Conservation (phyloP, 2,113 vertebrate genomes). For the Loxodonta africana region DNA sequence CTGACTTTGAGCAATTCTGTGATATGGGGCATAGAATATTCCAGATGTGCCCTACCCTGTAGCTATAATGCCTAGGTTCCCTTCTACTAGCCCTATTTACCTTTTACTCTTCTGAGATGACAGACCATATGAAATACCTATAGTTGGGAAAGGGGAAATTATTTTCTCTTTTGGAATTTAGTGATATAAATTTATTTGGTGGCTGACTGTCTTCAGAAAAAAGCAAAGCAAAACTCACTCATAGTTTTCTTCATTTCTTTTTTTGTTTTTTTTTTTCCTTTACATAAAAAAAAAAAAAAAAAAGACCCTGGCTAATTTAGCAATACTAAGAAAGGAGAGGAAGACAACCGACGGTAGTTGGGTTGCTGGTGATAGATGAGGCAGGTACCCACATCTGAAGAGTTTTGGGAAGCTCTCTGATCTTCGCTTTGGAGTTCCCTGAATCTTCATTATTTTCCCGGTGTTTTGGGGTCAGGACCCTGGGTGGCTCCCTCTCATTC, state of each 20-base stretch:
- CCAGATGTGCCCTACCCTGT: not conserved
- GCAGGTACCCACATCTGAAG: not conserved
- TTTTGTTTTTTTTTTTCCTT: not conserved
- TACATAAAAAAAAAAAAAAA: not conserved
- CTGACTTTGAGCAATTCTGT: not conserved
- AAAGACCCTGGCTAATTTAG: not conserved
- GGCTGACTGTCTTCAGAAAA: constrained; percentile 23
- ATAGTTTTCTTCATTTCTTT: not conserved
- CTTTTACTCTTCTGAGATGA: constrained; percentile 45
- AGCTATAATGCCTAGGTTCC: not conserved
- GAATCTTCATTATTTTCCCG: constrained; percentile 50
- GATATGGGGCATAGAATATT: not conserved
- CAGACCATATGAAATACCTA: constrained; percentile 8
- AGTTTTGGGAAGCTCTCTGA: not conserved
- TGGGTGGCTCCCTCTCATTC: not conserved
- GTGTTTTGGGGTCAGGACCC: constrained; percentile 51
- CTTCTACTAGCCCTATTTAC: not conserved
- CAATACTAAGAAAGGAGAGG: not conserved
- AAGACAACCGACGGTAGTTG: not conserved
- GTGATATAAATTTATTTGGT: constrained; percentile 27
- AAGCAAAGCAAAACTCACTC: not conserved
- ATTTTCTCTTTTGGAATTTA: constrained; percentile 50
- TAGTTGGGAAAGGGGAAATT: constrained; percentile 9
- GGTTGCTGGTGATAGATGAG: not conserved
- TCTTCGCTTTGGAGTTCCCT: constrained; percentile 43